Base-by-base conservation (phyloP, 2,888 invertebrate genomes). In the Amphipoea oculea region DNA sequence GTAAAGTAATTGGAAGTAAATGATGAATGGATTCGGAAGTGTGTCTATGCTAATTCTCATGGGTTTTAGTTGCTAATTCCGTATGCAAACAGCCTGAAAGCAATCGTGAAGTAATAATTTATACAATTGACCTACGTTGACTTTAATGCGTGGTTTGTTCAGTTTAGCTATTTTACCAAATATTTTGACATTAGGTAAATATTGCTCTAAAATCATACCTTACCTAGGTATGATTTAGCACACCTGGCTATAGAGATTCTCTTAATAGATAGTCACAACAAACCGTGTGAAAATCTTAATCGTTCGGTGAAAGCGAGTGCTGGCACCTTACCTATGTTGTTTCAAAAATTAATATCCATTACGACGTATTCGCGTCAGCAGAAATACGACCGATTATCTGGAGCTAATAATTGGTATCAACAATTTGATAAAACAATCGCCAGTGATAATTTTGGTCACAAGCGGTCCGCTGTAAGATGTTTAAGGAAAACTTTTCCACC, bases 311-410 rank as follows among this genome's bases (percentile, higher is more conserved):
- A 85, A 85, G 85, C 60, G 20, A 29, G 63, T 67, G 65, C 36
- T 60, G 57, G 42, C 45, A 74, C 45, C 45, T 36, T 73, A 65
- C 7, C 9, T 72, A 57, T 76, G 79, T 83, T 86, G 75, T 80
- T 73, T 87, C 36, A 85, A 62, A 73, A 79, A 87, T 84, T 70
- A 82, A 83, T 82, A 73, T 79, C 62, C 29, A 83, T 78, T 81
- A 79, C 20, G 51, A 73, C 71, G 54, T 78, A 71, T 78, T 73
- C 68, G 79, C 29, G 45, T 65, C 70, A 66, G 70, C 83, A 82
- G 79, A 80, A 86, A 82, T 40, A 73, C 65, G 78, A 73, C 75
- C 86, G 67, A 81, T 79, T 68, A 84, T 76, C 48, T 57, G 20
- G 75, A 81, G 74, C 80, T 71, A 80, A 77, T 71, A 78, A 78